Evolutionary conservation across 2,888 invertebrate genomes (phyloP), one percentile per base, ranked within the genome.

Genomic region (Hermaeophaga mercurialis): DNA sequence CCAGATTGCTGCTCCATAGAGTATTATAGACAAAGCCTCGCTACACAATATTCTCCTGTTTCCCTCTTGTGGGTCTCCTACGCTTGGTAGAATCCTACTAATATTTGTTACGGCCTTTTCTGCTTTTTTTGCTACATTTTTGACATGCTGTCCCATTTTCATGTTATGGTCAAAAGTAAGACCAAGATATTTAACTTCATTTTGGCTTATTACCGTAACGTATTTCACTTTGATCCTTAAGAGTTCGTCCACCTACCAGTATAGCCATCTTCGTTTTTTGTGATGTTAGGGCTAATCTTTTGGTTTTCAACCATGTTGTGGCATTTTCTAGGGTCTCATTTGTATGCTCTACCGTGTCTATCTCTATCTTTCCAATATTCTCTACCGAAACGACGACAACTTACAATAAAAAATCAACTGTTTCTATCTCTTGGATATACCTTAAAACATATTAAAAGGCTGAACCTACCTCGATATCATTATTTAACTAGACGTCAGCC

Each of bases 1-100:
- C 61, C 61, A 65, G 2, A 59, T 44, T 6, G 61, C 15, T 8
- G 50, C 43, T 1, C 22, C 43, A 14, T 50, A 50, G 1, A 43
- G 12, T 8, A 43, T 11, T 3, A 19, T 14, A 1, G 43, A 50
- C 11, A 43, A 38, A 1, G 45, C 52, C 38, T 14, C 33, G 3
- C 24, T 26, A 12, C 33, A 11, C 8, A 43, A 9, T 9, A 44
- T 33, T 5, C 24, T 11, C 4, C 52, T 17, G 17, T 45, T 53
- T 8, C 14, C 17, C 2, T 24, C 15, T 1, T 7, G 7, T 1
- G 45, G 53, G 1, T 50, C 50, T 1, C 54, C 50, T 4, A 46
- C 17, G 2, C 28, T 58, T 5, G 50, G 44, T 26, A 31, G 44
- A 6, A 47, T 18, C 19, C 46, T 49, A 31, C n/a, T 57, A 47